Evolutionary conservation across 2,797 vertebrate species (phyloP), one percentile per base, ranked within the genome.

Genomic region (Chelon auratus): DNA sequence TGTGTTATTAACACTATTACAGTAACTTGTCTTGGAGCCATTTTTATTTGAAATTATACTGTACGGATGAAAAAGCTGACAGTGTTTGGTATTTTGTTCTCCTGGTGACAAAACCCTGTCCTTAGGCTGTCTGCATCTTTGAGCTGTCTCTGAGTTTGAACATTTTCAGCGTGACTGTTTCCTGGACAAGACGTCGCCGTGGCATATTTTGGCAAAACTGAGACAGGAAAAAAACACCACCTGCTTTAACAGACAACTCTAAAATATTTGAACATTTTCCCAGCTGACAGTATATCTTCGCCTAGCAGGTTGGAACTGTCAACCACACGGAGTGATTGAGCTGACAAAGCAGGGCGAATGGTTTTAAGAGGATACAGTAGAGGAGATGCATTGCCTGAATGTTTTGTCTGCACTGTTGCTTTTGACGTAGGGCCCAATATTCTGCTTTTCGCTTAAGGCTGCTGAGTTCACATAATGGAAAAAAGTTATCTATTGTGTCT

Each of bases 191-290:
- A 77, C 33, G 17, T 73, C 56, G 72, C 58, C 55, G 75, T 71
- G 20, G 9, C 39, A 69, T 26, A 58, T 73, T 72, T 60, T 54
- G 66, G 33, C 53, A 60, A 80, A 83, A 70, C 37, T 4, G 55
- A 47, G 0, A 45, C 2, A 26, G 51, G 6, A 62, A 62, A 24
- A 53, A 42, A 5, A 8, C 33, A 33, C 24, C 51, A 58, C 54
- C 47, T 24, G 40, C 60, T 70, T 30, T 7, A 18, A n/a, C 60
- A 53, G 63, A 66, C 51, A 76, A 61, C 60, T 72, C 12, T 14
- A 48, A 71, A 60, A 64, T 75, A 62, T 77, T 50, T 48, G 1
- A 80, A 68, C 75, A 70, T 68, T 62, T 57, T 69, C 73, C 48
- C 54, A 50, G 47, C 63, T 63, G 58, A 78, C 68, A 43, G 73